Evolutionary conservation across 37 sponge, comb jelly and placozoan genomes (phyloP).

Genomic region (Amphimedon queenslandica): DNA sequence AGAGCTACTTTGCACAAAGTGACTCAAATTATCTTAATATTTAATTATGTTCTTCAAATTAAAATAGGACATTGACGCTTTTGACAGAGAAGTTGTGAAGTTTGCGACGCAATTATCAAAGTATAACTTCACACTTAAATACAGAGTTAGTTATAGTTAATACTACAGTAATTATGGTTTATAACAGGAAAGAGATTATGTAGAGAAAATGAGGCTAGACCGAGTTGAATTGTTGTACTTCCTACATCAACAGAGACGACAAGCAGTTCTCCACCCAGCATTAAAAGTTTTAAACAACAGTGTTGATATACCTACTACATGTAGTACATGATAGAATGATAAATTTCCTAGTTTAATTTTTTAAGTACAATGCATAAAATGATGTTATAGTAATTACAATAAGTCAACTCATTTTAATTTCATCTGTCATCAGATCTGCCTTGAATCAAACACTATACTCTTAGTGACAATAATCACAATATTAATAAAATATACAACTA

Average conservation of each 20-base stretch:
- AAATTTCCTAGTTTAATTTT: too few relatives aligned
- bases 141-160: conserved; percentile 33
- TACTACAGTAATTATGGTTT: background rate
- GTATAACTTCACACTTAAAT: conserved; percentile 47
- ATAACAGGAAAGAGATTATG: conserved; percentile 79
- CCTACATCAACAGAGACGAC: conserved; percentile 82
- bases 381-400: too few relatives aligned
- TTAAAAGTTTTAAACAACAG: conserved; percentile 1
- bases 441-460: too few relatives aligned
- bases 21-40: background rate
- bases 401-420: background rate
- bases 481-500: too few relatives aligned
- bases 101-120: background rate
- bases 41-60: background rate
- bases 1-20: conserved; percentile 60
- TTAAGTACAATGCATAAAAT: too few relatives aligned
- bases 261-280: conserved; percentile 21
- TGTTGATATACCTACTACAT: too few relatives aligned
- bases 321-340: too few relatives aligned
- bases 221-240: conserved; percentile 90
- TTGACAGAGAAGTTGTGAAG: background rate
- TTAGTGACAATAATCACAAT: too few relatives aligned
- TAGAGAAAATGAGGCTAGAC: conserved; percentile 83
- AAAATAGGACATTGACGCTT: background rate
- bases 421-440: too few relatives aligned